Conservation (phyloP, 2,888 invertebrate species). For the Pheosia gnoma region DNA sequence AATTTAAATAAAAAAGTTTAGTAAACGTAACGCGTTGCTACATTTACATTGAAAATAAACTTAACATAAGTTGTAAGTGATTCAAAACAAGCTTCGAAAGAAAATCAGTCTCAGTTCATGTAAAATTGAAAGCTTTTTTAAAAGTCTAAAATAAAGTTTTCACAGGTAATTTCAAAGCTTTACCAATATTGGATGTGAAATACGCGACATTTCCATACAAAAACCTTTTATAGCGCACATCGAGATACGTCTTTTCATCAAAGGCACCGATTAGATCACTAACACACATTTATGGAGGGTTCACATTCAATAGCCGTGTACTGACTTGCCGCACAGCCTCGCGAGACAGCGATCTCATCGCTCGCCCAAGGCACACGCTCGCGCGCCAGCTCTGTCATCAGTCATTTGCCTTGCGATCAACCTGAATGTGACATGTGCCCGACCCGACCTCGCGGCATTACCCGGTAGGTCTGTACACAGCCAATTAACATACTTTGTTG, state of each 20-base stretch:
- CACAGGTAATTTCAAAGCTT: conserved; percentile 1
- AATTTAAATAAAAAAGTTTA: too few relatives aligned
- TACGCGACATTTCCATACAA: not conserved
- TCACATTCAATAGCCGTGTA: too few relatives aligned
- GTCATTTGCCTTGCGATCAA: too few relatives aligned
- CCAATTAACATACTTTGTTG: too few relatives aligned
- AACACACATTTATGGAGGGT: too few relatives aligned
- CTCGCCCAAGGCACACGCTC: too few relatives aligned
- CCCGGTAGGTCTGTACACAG: too few relatives aligned
- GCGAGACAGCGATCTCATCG: too few relatives aligned
- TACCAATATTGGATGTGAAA: not conserved
- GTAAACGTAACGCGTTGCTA: not conserved
- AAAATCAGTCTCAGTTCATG: conserved; percentile 1
- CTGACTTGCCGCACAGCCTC: too few relatives aligned
- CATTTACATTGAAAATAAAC: conserved; percentile 3
- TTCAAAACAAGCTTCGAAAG: conserved; percentile 5
- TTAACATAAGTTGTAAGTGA: conserved; percentile 1
- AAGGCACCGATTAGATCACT: not conserved
- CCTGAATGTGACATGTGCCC: too few relatives aligned
- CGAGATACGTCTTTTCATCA: not conserved
- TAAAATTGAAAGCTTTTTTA: not conserved
- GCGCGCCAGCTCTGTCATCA: too few relatives aligned
- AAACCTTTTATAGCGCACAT: not conserved
- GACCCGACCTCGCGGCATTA: too few relatives aligned
- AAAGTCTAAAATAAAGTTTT: not conserved